These are phyloP conservation scores for Chondrilla cf. caribensis DNA, from an alignment of 37 sponge, comb jelly and placozoan genomes.

Conservation along the genomic window DNA sequence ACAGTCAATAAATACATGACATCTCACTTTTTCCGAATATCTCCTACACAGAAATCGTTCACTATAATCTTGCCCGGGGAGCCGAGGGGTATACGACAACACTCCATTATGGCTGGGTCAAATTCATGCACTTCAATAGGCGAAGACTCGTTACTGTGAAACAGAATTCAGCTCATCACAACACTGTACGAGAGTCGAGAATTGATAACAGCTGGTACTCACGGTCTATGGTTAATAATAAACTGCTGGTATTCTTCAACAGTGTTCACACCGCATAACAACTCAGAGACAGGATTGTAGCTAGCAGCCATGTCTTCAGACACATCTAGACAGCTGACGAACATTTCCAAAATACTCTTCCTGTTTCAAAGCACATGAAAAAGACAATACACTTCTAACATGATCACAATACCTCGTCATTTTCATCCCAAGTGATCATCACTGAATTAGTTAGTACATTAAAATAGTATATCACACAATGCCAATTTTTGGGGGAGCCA, in stretches of 20 bases:
- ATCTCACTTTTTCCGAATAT: background rate
- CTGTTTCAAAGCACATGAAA: background rate
- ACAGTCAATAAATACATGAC: background rate
- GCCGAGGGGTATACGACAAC: background rate
- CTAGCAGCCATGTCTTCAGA: background rate
- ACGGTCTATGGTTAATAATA: background rate
- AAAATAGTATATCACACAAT: too few relatives aligned
- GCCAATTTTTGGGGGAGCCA: too few relatives aligned
- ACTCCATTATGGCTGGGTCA: slow-evolving; percentile 11
- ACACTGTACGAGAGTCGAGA: too few relatives aligned
- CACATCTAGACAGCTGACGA: background rate
- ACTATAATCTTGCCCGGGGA: background rate
- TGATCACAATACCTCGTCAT: too few relatives aligned
- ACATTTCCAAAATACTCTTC: background rate
- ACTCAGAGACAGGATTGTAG: background rate
- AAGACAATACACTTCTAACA: too few relatives aligned
- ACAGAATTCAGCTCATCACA: background rate
- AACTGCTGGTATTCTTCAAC: slow-evolving; percentile 12
- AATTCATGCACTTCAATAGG: slow-evolving; percentile 14
- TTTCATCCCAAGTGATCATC: too few relatives aligned
- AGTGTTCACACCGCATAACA: background rate
- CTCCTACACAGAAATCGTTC: background rate
- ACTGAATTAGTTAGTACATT: too few relatives aligned
- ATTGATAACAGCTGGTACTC: background rate
- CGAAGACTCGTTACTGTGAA: background rate